These are phyloP conservation scores for Adrianichthys oophorus DNA, from an alignment of 2,797 vertebrate species.

Conservation along the genomic window DNA sequence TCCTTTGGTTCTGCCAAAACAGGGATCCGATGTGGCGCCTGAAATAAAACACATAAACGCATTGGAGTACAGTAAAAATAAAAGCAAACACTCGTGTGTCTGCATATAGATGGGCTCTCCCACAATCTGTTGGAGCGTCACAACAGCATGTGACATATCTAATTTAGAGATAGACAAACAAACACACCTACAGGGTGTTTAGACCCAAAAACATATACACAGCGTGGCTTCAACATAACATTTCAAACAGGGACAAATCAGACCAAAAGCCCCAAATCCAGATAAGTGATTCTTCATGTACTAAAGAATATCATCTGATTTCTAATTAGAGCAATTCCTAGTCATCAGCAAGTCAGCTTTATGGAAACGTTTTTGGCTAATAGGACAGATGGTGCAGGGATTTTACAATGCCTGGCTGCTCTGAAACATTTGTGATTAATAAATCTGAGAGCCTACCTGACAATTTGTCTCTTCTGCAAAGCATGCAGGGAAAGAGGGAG, in stretches of 20 bases:
- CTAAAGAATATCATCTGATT: constrained; percentile 20
- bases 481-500: background rate
- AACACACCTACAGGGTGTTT: constrained; percentile 4
- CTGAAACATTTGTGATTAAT: constrained; percentile 12
- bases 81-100: constrained; percentile 6
- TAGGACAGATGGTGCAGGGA: constrained; percentile 29
- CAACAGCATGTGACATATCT: constrained; percentile 20
- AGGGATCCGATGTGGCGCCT: constrained; percentile 21
- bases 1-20: constrained; percentile 39
- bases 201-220: constrained; percentile 7
- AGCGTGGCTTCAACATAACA: constrained; percentile 8
- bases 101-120: constrained; percentile 3
- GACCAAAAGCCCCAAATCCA: constrained; percentile 2
- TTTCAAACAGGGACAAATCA: constrained; percentile 18
- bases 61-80: constrained; percentile 15
- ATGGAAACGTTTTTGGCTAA: constrained; percentile 32
- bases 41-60: constrained; percentile 27
- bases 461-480: constrained; percentile 24
- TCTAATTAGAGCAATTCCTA: constrained; percentile 41
- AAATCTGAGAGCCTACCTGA: constrained; percentile 42
- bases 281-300: background rate
- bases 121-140: constrained; percentile 9
- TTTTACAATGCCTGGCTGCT: constrained; percentile 44
- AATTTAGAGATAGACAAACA: constrained; percentile 27
- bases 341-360: constrained; percentile 34